Percentiles rank a stretch among this genome's conserved stretches.
These are phyloP conservation scores for Microtus californicus DNA, from an alignment of 2,797 vertebrate genomes.

Conservation along the genomic window DNA sequence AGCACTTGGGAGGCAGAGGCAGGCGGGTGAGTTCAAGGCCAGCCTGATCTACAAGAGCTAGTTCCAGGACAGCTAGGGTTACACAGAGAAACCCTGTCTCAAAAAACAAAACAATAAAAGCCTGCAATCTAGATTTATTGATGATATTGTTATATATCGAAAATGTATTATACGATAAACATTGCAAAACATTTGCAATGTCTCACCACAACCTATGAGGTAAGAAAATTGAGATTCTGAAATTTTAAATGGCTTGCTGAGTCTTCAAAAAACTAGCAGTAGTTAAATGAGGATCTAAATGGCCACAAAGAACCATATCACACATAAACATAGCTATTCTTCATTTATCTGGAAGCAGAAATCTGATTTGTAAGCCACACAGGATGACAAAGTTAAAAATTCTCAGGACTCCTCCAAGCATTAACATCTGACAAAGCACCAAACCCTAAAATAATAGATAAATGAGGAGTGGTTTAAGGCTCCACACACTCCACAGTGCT, in stretches of 20 bases:
- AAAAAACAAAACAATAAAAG: not conserved
- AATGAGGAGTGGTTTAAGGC: not conserved
- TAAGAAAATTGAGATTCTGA: conserved; percentile 51
- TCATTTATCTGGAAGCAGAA: conserved; percentile 19
- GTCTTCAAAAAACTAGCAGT: not conserved
- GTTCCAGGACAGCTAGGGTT: too few relatives aligned
- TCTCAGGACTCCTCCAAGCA: not conserved
- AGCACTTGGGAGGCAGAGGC: too few relatives aligned
- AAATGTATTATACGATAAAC: not conserved
- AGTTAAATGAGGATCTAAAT: not conserved
- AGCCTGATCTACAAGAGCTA: too few relatives aligned
- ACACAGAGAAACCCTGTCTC: too few relatives aligned
- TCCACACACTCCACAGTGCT: not conserved
- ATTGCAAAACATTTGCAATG: conserved; percentile 7
- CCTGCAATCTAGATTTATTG: conserved; percentile 40
- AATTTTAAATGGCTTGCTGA: not conserved
- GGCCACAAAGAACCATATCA: not conserved
- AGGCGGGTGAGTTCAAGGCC: too few relatives aligned
- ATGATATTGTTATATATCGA: not conserved
- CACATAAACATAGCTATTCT: not conserved
- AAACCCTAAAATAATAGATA: conserved; percentile 19
- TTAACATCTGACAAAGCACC: conserved; percentile 8
- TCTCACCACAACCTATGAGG: conserved; percentile 18
- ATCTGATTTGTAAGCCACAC: not conserved
- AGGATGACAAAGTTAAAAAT: conserved; percentile 17